Evolutionary conservation across 2,888 invertebrate genomes (phyloP), one percentile per base, ranked within the genome.

Genomic region (Caenorhabditis sinica): DNA sequence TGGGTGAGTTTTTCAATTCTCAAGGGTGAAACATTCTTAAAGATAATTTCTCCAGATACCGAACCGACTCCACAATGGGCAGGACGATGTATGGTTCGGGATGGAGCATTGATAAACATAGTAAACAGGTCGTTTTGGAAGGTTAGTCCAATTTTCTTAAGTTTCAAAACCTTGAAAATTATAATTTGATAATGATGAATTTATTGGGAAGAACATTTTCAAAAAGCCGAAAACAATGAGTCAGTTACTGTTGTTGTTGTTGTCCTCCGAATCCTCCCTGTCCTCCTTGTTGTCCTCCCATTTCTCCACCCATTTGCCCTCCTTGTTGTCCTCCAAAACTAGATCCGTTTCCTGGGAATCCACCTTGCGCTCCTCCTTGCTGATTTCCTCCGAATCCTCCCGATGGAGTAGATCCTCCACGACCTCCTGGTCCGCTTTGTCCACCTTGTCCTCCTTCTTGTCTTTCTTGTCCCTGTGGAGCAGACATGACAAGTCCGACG

Each of bases 1-100:
- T 92, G 90, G 91, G 91, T 89, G 20, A 66, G 75, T 56, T 9
- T 4, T 40, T 28, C 1, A 8, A 20, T 20, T 20, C 15, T 15
- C 6, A 23, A n/a, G 17, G 20, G 1, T 56, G 60, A 5, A 17
- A 17, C 0, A 17, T n/a, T n/a, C n/a, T n/a, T n/a, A n/a, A n/a
- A n/a, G n/a, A n/a, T n/a, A n/a, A 13, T 51, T 66, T n/a, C n/a
- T 71, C 23, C 69, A 91, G 92, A 92, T 68, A 92, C 92, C 11
- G 92, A 92, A 66, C 92, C 92, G 13, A 88, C 89, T 25, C 92
- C 92, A 8, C 88, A 89, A 45, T 92, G 92, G 92, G 91, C 92
- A 1, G 82, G 85, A 15, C 77, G 92, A 58, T 92, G 92, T 74
- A 92, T 91, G 92, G 89, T 91, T 17, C 81, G 90, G 33, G 91